phyloP scores from a whole-genome alignment of 2,888 invertebrate species.

The Stenurella melanura region DNA sequence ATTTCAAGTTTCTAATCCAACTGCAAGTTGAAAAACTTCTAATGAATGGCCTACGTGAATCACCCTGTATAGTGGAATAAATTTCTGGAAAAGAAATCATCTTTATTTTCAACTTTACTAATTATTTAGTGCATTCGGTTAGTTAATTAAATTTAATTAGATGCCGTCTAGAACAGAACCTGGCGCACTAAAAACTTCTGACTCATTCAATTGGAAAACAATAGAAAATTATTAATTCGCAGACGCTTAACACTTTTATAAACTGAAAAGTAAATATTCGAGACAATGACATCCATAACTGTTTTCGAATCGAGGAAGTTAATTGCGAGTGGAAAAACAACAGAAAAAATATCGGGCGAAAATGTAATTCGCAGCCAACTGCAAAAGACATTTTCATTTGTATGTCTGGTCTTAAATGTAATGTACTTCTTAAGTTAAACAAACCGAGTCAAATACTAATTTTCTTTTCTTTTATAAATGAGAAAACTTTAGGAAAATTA shows the following conservation, averaged over 20 bases:
- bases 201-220: neutral
- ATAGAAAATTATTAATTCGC: slow-evolving; percentile 17
- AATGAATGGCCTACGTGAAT: no score
- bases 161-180: neutral
- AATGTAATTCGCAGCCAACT: slow-evolving; percentile 56
- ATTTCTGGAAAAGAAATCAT: neutral
- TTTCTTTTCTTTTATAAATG: slow-evolving; percentile 60
- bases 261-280: neutral
- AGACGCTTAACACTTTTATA: slow-evolving; percentile 7
- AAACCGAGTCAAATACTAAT: slow-evolving; percentile 60
- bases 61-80: neutral
- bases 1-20: no score
- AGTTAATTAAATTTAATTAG: slow-evolving; percentile 21
- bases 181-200: slow-evolving; percentile 1
- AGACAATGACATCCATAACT: slow-evolving; percentile 18
- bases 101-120: neutral
- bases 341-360: slow-evolving; percentile 51
- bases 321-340: slow-evolving; percentile 38
- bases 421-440: slow-evolving; percentile 58
- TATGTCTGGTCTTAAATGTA: slow-evolving; percentile 49
- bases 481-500: slow-evolving; percentile 57
- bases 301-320: slow-evolving; percentile 28
- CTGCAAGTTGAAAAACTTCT: no score
- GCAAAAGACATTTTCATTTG: slow-evolving; percentile 57
- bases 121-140: slow-evolving; percentile 12